Evolutionary conservation across 2,113 vertebrate genomes (phyloP).

Genomic region (Odobenus rosmarus): DNA sequence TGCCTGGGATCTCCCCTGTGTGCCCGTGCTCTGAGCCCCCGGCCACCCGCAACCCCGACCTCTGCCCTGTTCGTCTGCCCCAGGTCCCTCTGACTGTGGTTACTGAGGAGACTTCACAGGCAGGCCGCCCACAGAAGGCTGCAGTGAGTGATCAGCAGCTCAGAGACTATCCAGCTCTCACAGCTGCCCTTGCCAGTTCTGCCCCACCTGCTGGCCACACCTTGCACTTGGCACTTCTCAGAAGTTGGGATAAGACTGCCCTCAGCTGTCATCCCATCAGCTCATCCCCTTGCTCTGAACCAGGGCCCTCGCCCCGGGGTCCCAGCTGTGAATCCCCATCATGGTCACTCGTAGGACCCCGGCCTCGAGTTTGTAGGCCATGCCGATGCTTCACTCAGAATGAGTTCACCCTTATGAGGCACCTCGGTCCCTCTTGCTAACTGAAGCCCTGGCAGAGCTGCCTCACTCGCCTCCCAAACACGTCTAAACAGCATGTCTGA

Average conservation of each 20-base stretch:
- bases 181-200: too few species aligned
- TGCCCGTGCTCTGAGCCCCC: rapidly evolving
- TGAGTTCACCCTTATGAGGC: background rate
- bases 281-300: background rate
- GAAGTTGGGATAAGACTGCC: background rate
- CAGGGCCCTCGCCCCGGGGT: background rate
- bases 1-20: rapidly evolving
- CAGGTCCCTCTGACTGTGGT: background rate
- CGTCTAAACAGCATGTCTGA: too few species aligned
- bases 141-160: background rate
- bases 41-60: rapidly evolving
- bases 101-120: background rate
- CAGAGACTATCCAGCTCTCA: background rate
- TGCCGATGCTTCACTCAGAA: background rate
- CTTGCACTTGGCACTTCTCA: background rate
- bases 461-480: background rate
- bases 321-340: background rate
- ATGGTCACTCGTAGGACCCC: rapidly evolving
- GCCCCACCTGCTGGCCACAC: background rate
- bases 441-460: too few species aligned
- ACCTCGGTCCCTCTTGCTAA: background rate
- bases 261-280: background rate
- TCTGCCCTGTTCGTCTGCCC: rapidly evolving
- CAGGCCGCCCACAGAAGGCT: too few species aligned
- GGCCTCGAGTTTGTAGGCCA: background rate